phyloP scores from a whole-genome alignment of 2,888 invertebrate species.

The Drosophila birchii region DNA sequence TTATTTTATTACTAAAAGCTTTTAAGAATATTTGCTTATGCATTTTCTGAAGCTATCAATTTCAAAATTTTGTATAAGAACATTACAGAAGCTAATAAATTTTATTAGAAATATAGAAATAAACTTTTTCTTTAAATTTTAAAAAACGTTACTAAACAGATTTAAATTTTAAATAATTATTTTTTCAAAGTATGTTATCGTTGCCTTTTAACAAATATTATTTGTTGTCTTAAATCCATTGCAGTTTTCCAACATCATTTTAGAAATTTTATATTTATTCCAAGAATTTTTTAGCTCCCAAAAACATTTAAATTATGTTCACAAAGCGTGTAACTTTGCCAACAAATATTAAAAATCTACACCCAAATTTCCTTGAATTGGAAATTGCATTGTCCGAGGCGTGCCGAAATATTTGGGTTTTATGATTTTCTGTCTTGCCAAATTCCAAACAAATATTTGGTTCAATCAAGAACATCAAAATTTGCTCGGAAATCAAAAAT shows the following conservation, averaged over 20 bases:
- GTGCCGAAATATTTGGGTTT: constrained; percentile 12
- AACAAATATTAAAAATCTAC: background rate
- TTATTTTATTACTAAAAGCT: no score
- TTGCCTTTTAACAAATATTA: background rate
- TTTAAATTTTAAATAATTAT: background rate
- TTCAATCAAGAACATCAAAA: constrained; percentile 28
- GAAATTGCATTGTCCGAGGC: constrained; percentile 12
- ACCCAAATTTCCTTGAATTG: background rate
- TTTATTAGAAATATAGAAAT: no score
- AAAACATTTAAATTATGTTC: constrained; percentile 5
- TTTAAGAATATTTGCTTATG: no score
- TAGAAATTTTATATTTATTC: no score
- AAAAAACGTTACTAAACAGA: no score
- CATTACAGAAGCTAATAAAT: no score
- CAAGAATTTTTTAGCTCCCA: background rate
- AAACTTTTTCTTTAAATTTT: no score
- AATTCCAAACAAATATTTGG: constrained; percentile 29
- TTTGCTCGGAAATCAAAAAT: constrained; percentile 12
- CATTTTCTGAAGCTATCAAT: no score
- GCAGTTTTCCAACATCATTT: no score
- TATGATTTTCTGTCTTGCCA: constrained; percentile 29
- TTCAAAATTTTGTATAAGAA: no score
- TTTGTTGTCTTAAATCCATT: no score
- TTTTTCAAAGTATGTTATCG: background rate
- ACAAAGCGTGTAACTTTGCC: background rate